Base-by-base conservation (phyloP, 2,888 invertebrate genomes). In the Drosophila acutilabella region DNA sequence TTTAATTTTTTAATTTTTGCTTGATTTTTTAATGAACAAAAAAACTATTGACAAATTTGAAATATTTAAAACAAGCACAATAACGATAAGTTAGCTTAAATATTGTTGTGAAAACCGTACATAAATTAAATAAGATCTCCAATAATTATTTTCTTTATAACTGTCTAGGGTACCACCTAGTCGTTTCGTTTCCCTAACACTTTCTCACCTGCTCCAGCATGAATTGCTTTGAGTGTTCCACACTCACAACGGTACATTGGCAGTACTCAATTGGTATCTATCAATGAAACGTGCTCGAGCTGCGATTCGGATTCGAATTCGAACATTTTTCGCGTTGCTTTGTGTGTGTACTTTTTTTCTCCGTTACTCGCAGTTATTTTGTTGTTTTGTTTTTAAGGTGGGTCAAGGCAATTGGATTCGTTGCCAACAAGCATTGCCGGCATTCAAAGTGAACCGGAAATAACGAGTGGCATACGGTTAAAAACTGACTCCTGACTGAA, bases 281-380 rank as follows among this genome's bases (percentile, higher is more conserved):
- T 47, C 16, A 60, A 18, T 61, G 53, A 45, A 71, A 66, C 71
- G 71, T 71, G 71, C 71, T 23, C 18, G 53, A 18, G 44, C 54
- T 44, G 8, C 4, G 13, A 36, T 36, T 13, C 36, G 36, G 13
- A 36, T 1, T 36, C 54, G 20, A 36, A 14, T 54, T 54, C 44
- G 54, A 13, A 26, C 23, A 59, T 60, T 33, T 26, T 14, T 40
- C 36, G 40, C 23, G 33, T 23, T 40, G 14, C 18, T 16, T 45
- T n/a, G 14, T 41, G 38, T 44, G 23, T 23, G 6, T 23, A 23
- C 23, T 2, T 23, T 23, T 23, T 23, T 6, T 23, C 5, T 6
- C 23, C 23, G 23, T 23, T 2, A 23, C 23, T 14, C 30, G 30
- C 4, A 11, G 36, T 2, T 36, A 8, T 36, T 36, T 36, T 36